Evolutionary conservation across 2,888 invertebrate species (phyloP).

Genomic region (Meiosimyza platycephala): DNA sequence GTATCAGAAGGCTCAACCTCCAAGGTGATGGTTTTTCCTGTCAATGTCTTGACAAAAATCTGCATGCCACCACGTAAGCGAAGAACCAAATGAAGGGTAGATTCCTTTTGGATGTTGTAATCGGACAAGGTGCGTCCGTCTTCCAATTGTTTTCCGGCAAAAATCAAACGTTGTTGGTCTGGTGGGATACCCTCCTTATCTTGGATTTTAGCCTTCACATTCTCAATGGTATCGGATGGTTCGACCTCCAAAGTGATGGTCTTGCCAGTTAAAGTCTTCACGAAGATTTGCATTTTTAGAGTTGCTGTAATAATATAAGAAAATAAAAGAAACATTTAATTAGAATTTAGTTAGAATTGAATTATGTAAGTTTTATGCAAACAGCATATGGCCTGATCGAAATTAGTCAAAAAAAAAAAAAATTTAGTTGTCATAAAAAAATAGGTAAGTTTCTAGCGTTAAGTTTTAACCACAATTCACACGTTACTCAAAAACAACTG

Average conservation of each 20-base stretch:
- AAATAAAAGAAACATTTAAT: conserved; percentile 7
- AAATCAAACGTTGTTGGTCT: conserved; percentile 57
- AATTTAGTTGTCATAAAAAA: no score
- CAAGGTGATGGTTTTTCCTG: conserved; percentile 60
- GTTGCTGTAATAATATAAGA: conserved; percentile 22
- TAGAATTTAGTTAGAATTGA: background rate
- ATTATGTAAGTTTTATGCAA: no score
- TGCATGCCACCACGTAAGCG: conserved; percentile 73
- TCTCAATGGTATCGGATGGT: conserved; percentile 18
- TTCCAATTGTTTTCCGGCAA: conserved; percentile 55
- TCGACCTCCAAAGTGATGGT: conserved; percentile 36
- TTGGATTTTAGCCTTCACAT: conserved; percentile 44
- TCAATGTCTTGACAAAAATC: conserved; percentile 59
- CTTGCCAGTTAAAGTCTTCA: conserved; percentile 49
- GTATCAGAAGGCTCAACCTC: conserved; percentile 59
- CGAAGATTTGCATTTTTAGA: conserved; percentile 44
- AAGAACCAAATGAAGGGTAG: conserved; percentile 24
- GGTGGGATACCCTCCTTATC: conserved; percentile 58
- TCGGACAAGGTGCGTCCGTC: conserved; percentile 70
- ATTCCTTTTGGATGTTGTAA: conserved; percentile 31
- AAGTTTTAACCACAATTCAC: no score
- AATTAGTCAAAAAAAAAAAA: no score
- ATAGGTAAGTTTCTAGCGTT: no score
- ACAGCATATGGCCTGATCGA: no score
- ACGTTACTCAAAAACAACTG: no score